These are phyloP conservation scores for Sinella curviseta DNA, from an alignment of 1,140 invertebrate genomes.

Conservation along the genomic window DNA sequence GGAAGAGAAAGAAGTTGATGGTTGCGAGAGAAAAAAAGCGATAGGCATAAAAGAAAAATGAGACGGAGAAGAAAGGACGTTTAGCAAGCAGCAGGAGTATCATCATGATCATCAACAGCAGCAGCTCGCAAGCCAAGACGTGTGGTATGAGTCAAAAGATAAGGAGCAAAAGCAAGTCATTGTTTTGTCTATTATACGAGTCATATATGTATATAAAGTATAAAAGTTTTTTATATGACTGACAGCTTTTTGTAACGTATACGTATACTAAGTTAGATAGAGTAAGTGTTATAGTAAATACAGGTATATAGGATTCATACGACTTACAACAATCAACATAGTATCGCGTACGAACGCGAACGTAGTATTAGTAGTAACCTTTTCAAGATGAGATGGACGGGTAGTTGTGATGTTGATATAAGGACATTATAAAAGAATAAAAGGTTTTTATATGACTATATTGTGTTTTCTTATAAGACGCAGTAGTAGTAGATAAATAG, in stretches of 20 bases:
- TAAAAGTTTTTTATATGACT: conserved; percentile 5
- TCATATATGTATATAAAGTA: background rate
- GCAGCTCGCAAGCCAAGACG: conserved; percentile 23
- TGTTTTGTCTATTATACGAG: background rate
- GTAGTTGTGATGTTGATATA: conserved; percentile 8
- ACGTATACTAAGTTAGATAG: background rate
- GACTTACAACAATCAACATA: background rate
- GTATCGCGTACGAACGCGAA: background rate
- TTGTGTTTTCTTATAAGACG: conserved; percentile 3
- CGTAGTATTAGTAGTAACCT: background rate
- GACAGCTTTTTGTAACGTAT: background rate
- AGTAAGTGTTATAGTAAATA: background rate
- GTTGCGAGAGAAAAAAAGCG: background rate
- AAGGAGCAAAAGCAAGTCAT: conserved; percentile 23
- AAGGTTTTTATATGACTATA: background rate
- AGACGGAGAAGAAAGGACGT: background rate
- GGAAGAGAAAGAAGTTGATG: background rate
- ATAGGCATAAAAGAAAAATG: background rate
- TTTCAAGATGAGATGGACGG: background rate
- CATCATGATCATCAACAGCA: conserved; percentile 14
- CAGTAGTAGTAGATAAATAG: conserved; percentile 8
- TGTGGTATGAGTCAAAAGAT: conserved; percentile 26
- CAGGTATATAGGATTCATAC: background rate
- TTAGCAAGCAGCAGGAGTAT: conserved; percentile 12
- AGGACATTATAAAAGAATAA: background rate